A percentile compares a stretch with the other conserved stretches of the same genome.
Evolutionary conservation across 2,797 vertebrate species (phyloP).

Genomic region (Melanotaenia trifasciata): DNA sequence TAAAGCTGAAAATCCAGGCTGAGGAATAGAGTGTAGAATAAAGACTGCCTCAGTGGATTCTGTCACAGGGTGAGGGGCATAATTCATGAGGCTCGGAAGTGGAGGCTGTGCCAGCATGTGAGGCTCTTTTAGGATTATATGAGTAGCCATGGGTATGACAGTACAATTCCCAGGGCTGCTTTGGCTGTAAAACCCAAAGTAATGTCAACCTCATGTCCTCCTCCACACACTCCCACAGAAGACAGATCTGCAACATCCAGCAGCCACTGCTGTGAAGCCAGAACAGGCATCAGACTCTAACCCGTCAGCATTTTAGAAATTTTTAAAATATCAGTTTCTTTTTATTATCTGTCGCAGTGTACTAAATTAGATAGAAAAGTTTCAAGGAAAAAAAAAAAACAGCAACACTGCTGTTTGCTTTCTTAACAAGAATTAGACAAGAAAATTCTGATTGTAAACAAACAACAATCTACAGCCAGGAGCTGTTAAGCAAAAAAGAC

Average conservation of each 20-base stretch:
- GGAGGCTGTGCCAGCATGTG: constrained; percentile 58
- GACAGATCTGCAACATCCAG: constrained; percentile 35
- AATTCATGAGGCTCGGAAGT: constrained; percentile 69
- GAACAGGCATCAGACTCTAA: constrained; percentile 14
- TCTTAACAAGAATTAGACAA: neutral
- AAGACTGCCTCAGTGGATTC: constrained; percentile 51
- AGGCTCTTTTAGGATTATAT: constrained; percentile 60
- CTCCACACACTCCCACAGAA: constrained; percentile 30
- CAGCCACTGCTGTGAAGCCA: constrained; percentile 16
- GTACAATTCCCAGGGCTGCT: constrained; percentile 52
- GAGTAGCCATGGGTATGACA: constrained; percentile 64
- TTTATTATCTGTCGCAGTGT: constrained; percentile 9
- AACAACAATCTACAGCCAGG: neutral
- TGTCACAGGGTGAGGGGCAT: constrained; percentile 54
- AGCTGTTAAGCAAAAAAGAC: neutral
- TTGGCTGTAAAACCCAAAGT: constrained; percentile 43
- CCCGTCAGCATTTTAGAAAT: constrained; percentile 26
- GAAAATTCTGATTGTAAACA: neutral
- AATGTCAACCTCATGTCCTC: constrained; percentile 48
- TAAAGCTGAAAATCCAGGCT: constrained; percentile 37
- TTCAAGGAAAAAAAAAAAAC: neutral
- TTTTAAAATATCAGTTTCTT: constrained; percentile 30
- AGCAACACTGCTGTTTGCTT: neutral
- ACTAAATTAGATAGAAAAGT: constrained; percentile 6
- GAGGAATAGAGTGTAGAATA: constrained; percentile 52